Base-by-base conservation (phyloP, 1,140 invertebrate species). In the Philaenus spumarius region DNA sequence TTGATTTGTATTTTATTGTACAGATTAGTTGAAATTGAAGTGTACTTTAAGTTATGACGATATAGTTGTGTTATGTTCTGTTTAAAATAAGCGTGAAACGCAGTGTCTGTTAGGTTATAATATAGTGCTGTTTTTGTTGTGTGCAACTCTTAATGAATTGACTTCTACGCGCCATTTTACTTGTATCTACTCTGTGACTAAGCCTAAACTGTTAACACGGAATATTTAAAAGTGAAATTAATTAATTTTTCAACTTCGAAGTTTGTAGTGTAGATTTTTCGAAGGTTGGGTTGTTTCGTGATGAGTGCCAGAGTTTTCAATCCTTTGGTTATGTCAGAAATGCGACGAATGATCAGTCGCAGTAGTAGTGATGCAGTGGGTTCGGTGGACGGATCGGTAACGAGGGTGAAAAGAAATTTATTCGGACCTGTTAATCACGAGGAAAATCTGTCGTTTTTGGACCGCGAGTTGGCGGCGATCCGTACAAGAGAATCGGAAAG, bases 341-440 rank as follows among this genome's bases (percentile, higher is more conserved):
- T 76, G 61, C 69, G 71, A 51, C 68, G 73, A 24, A 54, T 71
- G 51, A 64, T 66, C 35, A 56, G 62, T 56, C 65, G 67, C 40
- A 67, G 74, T 37, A 66, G 69, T 12, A 47, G 39, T 37, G 55
- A 58, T 23, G 17, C 39, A 3, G 23, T 24, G 12, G 19, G 52
- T 14, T 19, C 7, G 17, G 23, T 24, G 11, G 37, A 46, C 24
- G 73, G 71, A 11, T 71, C 70, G 1, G 60, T 75, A 2, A 73
- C 73, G 0, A 69, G 73, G 12, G 75, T 78, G 2, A 66, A 75
- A 9, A 69, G 75, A 58, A 73, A 76, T 61, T 64, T 79, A n/a
- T 79, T 79, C 60, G 77, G 77, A 0, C 77, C 77, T 2, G 76
- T 77, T 2, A 76, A 79, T 63, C 77, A 77, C 60, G 75, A 72